Evolutionary conservation across 2,797 vertebrate species (phyloP), one percentile per base, ranked within the genome.

Genomic region (Spheniscus humboldti): DNA sequence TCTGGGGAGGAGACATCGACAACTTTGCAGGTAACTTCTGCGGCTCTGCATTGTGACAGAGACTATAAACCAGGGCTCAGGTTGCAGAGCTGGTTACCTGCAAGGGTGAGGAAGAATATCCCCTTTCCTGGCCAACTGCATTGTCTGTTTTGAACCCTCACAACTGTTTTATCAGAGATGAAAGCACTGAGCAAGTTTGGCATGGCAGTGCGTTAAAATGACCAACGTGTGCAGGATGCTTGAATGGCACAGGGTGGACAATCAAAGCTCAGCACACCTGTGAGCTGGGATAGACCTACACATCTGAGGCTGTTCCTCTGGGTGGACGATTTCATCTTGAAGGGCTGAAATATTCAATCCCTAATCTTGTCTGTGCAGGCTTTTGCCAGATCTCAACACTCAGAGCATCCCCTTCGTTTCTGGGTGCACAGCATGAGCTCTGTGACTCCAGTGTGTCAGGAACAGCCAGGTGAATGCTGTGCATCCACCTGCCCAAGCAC

Each of bases 11-110:
- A 80, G 23, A 25, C 41, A 83, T 2, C 2, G 3, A 72, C 53
- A 53, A 8, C 31, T 74, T 50, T 80, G 31, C 45, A 60, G 76
- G 31, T 80, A 88, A 52, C 10, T 55, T 63, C 22, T 55, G 55
- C 0, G 0, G 30, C 50, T 78, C 24, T 18, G 4, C 0, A 0
- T 47, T 77, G 52, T 4, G 12, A 25, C 47, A 67, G 66, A 33
- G 31, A 28, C 71, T 41, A 7, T 14, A 85, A 86, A n/a, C 17
- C 41, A 82, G 37, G 20, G 28, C 41, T 85, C n/a, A 25, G 43
- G 24, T 64, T 92, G 48, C 43, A 69, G 45, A 50, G 37, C 59
- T 53, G 33, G 50, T 53, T 62, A 50, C 20, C 10, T 33, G 37
- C 33, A 57, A 17, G n/a, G 31, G 9, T 59, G 16, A n/a, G 47